Percentiles rank a stretch among this genome's conserved stretches.
Conservation (phyloP, 2,888 invertebrate genomes). For the Papilio protenor region DNA sequence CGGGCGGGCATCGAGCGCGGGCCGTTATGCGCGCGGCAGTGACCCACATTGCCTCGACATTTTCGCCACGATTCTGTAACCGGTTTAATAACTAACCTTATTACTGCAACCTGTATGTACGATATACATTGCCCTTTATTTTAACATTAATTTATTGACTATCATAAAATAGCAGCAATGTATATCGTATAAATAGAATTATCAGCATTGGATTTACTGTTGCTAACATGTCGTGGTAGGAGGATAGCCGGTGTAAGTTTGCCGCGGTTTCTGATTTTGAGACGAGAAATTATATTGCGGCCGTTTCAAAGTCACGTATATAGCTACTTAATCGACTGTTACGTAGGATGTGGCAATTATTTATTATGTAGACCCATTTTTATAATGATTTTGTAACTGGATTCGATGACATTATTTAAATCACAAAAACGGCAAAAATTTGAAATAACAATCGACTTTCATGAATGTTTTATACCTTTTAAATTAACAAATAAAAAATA, state of each 20-base stretch:
- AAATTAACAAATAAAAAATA: neutral
- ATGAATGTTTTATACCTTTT: neutral
- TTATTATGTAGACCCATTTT: constrained; percentile 62
- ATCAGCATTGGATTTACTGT: constrained; percentile 42
- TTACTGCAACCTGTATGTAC: constrained; percentile 53
- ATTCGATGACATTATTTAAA: constrained; percentile 22
- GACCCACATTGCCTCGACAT: constrained; percentile 74
- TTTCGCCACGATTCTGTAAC: constrained; percentile 66
- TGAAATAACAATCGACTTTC: neutral
- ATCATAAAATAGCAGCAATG: constrained; percentile 53
- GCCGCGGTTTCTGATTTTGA: constrained; percentile 83
- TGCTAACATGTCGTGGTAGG: constrained; percentile 49
- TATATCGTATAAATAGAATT: constrained; percentile 43
- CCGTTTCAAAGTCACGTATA: constrained; percentile 74
- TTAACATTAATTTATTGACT: constrained; percentile 50
- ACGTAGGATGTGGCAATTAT: constrained; percentile 72
- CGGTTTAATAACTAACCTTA: constrained; percentile 73
- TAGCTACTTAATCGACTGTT: constrained; percentile 70
- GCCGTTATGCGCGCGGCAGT: constrained; percentile 83
- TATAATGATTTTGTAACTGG: constrained; percentile 51
- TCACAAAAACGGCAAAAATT: neutral
- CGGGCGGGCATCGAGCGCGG: constrained; percentile 80
- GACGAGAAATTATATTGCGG: constrained; percentile 69
- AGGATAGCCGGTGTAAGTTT: constrained; percentile 55
- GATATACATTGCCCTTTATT: constrained; percentile 50